phyloP scores from a whole-genome alignment of 2,888 invertebrate genomes.

The Nowickia ferox region DNA sequence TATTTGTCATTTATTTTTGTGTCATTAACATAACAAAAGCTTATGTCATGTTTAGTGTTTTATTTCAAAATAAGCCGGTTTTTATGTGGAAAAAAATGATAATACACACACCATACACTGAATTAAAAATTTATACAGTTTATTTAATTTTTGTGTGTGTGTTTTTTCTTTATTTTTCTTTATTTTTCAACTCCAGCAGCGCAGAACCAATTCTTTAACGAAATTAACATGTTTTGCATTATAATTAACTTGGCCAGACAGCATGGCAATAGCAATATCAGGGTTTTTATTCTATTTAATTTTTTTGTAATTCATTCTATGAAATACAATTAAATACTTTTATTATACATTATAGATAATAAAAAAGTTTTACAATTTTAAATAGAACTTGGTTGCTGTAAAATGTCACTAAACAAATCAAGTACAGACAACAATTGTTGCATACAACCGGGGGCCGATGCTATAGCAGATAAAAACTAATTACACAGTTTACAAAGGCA shows the following conservation, averaged over 20 bases:
- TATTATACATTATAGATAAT: constrained; percentile 21
- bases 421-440: constrained; percentile 18
- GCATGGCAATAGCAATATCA: constrained; percentile 65
- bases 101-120: constrained; percentile 4
- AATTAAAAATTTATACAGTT: constrained; percentile 20
- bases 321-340: background rate
- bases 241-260: constrained; percentile 73
- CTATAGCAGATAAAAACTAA: constrained; percentile 18
- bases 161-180: constrained; percentile 33
- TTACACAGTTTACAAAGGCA: constrained; percentile 13
- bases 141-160: constrained; percentile 24
- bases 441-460: constrained; percentile 3
- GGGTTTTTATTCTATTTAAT: constrained; percentile 9
- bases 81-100: background rate
- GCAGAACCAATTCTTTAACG: constrained; percentile 73
- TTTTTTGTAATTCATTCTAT: background rate
- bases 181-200: constrained; percentile 73
- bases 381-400: background rate
- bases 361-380: constrained; percentile 9
- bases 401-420: background rate
- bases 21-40: constrained; percentile 14
- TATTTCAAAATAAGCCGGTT: constrained; percentile 46
- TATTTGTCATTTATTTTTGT: constrained; percentile 35
- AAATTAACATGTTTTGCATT: constrained; percentile 77
- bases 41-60: constrained; percentile 53